Evolutionary conservation across 2,797 vertebrate genomes (phyloP).

Genomic region (Diglossa cyanea): DNA sequence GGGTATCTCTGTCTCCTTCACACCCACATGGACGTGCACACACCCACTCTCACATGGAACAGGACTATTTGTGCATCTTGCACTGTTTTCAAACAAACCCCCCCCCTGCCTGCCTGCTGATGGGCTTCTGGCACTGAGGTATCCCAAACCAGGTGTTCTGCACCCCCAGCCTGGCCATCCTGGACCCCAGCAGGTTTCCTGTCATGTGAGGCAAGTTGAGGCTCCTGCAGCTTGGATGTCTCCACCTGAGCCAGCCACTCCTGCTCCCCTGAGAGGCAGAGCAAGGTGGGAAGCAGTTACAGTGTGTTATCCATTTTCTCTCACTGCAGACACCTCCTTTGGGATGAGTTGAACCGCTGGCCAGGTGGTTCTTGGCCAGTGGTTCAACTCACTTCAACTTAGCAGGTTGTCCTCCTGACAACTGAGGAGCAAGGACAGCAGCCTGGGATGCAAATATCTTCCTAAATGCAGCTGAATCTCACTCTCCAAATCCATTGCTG

Average conservation of each 20-base stretch:
- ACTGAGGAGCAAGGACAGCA: not conserved
- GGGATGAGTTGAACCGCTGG: not conserved
- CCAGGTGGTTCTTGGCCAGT: no score
- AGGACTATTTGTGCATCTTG: not conserved
- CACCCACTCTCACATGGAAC: not conserved
- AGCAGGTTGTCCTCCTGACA: no score
- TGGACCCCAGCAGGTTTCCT: not conserved
- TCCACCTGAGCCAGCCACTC: not conserved
- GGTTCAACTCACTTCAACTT: no score
- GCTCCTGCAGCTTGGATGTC: not conserved
- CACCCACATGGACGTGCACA: not conserved
- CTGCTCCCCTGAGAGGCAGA: not conserved
- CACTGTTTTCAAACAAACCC: not conserved
- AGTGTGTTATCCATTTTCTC: rapidly evolving
- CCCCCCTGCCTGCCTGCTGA: not conserved
- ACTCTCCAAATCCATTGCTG: not conserved
- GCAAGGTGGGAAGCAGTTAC: not conserved
- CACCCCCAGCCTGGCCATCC: not conserved
- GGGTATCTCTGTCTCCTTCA: not conserved
- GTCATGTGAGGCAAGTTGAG: not conserved
- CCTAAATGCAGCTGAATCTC: not conserved
- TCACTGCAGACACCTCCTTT: not conserved
- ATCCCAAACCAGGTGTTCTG: not conserved
- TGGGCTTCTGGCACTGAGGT: not conserved
- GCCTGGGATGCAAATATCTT: not conserved